Evolutionary conservation across 2,888 invertebrate genomes (phyloP).

Genomic region (Amiota minor): DNA sequence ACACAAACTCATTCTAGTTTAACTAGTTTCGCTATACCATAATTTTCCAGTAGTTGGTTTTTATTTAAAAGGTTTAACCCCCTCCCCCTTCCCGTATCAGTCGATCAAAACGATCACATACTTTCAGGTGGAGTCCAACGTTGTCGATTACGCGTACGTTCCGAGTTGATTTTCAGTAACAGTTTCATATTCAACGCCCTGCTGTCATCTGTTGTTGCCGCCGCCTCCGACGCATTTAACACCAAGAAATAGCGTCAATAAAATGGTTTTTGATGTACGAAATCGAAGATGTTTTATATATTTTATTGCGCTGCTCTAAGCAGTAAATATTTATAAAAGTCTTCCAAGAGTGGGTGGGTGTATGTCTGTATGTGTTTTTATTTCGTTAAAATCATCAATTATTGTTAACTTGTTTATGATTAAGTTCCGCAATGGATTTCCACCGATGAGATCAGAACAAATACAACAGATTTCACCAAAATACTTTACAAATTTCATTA

Average conservation of each 20-base stretch:
- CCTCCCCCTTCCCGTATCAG: neutral
- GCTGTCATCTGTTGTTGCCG: neutral
- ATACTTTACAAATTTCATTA: too few relatives aligned
- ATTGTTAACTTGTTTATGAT: neutral
- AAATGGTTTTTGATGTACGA: neutral
- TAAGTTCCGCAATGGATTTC: neutral
- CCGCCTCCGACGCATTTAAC: constrained; percentile 11
- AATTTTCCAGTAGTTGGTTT: neutral
- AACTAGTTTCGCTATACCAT: neutral
- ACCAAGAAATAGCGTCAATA: neutral
- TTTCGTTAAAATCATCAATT: neutral
- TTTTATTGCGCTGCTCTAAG: too few relatives aligned
- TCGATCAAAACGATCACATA: neutral
- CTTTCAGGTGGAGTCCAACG: constrained; percentile 18
- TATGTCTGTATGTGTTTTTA: neutral
- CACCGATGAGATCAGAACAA: neutral
- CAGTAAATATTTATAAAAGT: too few relatives aligned
- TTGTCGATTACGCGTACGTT: constrained; percentile 65
- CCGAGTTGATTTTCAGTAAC: constrained; percentile 71
- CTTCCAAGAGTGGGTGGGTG: too few relatives aligned
- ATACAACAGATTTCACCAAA: too few relatives aligned
- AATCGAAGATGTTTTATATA: too few relatives aligned
- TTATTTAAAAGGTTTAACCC: neutral
- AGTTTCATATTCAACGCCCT: constrained; percentile 64
- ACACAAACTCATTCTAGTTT: neutral